These are phyloP conservation scores for Marronus borbonicus DNA, from an alignment of 2,888 invertebrate genomes.

Conservation along the genomic window DNA sequence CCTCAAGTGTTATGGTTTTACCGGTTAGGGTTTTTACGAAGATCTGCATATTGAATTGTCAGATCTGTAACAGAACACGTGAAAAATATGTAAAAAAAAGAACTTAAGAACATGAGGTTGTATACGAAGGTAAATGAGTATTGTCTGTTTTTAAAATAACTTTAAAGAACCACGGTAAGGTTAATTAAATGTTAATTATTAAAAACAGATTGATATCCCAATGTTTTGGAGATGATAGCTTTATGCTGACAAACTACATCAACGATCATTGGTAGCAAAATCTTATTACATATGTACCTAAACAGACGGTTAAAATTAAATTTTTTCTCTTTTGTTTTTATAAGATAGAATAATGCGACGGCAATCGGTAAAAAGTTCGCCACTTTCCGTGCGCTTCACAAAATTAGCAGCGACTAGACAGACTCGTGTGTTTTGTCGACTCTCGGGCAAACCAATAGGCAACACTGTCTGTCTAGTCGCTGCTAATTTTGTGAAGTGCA, in stretches of 20 bases:
- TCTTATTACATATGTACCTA: no score
- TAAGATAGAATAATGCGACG: no score
- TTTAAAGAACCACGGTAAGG: slow-evolving; percentile 11
- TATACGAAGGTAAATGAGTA: not conserved
- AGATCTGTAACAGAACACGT: slow-evolving; percentile 15
- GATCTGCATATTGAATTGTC: slow-evolving; percentile 75
- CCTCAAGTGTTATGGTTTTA: slow-evolving; percentile 74
- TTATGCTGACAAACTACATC: slow-evolving; percentile 43
- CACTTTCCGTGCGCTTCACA: no score
- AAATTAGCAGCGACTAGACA: no score
- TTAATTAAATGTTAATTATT: no score
- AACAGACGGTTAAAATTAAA: no score
- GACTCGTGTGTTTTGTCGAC: no score
- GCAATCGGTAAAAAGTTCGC: no score
- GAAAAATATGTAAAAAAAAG: not conserved
- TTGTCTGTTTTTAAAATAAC: slow-evolving; percentile 36
- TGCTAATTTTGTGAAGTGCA: no score
- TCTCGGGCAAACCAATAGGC: no score
- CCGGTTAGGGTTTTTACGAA: slow-evolving; percentile 76
- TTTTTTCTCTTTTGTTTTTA: no score
- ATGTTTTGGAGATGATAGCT: slow-evolving; percentile 50
- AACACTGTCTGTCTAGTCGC: no score
- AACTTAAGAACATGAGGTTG: not conserved
- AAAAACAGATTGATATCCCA: slow-evolving; percentile 38
- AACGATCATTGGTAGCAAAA: slow-evolving; percentile 48